phyloP scores from a whole-genome alignment of 2,888 invertebrate genomes.

The Brachypalpus laphriformis region DNA sequence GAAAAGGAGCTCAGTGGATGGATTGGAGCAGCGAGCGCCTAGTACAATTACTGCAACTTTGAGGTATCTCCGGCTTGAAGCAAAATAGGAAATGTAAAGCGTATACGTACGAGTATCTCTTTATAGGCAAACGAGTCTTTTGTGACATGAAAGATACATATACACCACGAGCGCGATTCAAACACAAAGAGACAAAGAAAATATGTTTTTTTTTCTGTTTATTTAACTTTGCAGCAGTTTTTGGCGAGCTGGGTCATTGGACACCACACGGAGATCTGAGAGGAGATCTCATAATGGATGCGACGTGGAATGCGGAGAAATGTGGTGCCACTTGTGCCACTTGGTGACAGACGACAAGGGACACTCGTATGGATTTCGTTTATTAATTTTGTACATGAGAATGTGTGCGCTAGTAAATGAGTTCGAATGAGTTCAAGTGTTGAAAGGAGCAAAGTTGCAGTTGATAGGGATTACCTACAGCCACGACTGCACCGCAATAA shows the following conservation, averaged over 20 bases:
- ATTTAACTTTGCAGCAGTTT: slow-evolving; percentile 60
- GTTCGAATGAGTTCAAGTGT: background rate
- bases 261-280: slow-evolving; percentile 46
- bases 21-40: slow-evolving; percentile 29
- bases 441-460: background rate
- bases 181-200: slow-evolving; percentile 63
- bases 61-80: slow-evolving; percentile 26
- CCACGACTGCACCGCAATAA: no score
- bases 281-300: slow-evolving; percentile 58
- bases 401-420: background rate
- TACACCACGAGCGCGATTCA: slow-evolving; percentile 15
- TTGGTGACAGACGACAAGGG: slow-evolving; percentile 44
- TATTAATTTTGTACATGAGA: slow-evolving; percentile 21
- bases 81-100: slow-evolving; percentile 60
- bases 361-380: background rate
- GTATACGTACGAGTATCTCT: slow-evolving; percentile 14
- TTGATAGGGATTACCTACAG: background rate
- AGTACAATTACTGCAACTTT: slow-evolving; percentile 36
- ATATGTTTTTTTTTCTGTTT: slow-evolving; percentile 26
- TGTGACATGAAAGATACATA: slow-evolving; percentile 55
- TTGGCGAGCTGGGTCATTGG: slow-evolving; percentile 68
- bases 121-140: slow-evolving; percentile 55
- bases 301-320: slow-evolving; percentile 59
- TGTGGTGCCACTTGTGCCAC: slow-evolving; percentile 60
- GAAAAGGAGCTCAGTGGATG: background rate